phyloP scores from a whole-genome alignment of 2,888 invertebrate species.

The Gibbula magus region DNA sequence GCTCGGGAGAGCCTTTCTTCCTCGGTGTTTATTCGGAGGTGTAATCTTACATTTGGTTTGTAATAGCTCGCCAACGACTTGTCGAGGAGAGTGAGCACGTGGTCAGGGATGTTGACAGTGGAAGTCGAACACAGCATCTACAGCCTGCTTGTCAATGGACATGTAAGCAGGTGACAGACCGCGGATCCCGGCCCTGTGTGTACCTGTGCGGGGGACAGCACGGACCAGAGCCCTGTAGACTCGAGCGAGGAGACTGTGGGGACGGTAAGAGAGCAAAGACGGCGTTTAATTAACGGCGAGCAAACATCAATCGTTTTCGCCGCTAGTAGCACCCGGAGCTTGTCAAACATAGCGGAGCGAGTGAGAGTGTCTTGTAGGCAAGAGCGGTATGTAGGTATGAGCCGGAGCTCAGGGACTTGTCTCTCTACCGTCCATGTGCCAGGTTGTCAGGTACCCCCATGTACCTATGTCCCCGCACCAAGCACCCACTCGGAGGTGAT shows the following conservation, averaged over 20 bases:
- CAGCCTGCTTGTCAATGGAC: not conserved
- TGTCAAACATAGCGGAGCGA: constrained; percentile 16
- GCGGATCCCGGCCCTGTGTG: too few species aligned
- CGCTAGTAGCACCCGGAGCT: constrained; percentile 15
- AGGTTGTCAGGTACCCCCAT: not conserved
- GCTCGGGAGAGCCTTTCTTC: too few species aligned
- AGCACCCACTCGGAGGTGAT: not conserved
- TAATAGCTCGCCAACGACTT: too few species aligned
- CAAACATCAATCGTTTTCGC: constrained; percentile 32
- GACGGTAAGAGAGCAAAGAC: constrained; percentile 25
- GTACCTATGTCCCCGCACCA: constrained; percentile 17
- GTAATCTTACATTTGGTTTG: too few species aligned
- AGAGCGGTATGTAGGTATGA: constrained; percentile 10
- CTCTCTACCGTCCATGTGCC: not conserved
- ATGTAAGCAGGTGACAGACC: not conserved
- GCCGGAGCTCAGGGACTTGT: not conserved
- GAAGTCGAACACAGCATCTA: not conserved
- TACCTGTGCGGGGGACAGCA: not conserved
- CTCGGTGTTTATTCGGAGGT: too few species aligned
- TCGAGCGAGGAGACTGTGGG: not conserved
- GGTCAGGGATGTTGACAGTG: not conserved
- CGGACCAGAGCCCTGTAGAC: not conserved
- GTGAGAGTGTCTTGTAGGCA: not conserved
- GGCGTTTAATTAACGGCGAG: constrained; percentile 39
- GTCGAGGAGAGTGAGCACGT: too few species aligned